Base-by-base conservation (phyloP, 2,888 invertebrate species). In the Hydrotaea cyrtoneurina region DNA sequence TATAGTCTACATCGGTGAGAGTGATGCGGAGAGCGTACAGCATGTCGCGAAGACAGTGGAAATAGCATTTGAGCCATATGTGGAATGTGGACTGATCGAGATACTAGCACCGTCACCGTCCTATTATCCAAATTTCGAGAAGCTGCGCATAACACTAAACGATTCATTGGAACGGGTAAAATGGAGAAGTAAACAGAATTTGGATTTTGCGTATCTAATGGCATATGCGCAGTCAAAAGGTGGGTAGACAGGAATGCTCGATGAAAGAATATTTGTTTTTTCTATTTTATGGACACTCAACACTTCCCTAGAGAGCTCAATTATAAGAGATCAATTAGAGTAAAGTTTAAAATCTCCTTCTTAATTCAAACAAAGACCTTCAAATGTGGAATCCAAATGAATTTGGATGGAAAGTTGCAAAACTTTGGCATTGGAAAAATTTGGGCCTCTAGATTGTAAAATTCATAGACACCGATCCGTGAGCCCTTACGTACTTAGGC, bases 101-200 rank as follows among this genome's bases (percentile, higher is more conserved):
- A 95, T 99, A 11, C 94, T 99, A 73, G 95, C 98, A 0, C 98
- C 98, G 0, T 95, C 97, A 0, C 92, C 95, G 0, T 94, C 96
- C 0, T 99, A 97, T 91, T 99, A 99, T 91, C 98, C 99, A 0
- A 95, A 98, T 90, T 94, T 98, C 83, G 94, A 96, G 72, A 94
- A 94, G 69, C 92, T 98, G 19, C 94, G 95, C 5, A 94, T 95
- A 39, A 97, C 97, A 0, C 93, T 98, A 4, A 98, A 98, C 0
- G 98, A 98, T 92, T 95, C 97, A 0, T 93, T 94, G 85, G 97
- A 97, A 89, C 94, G 98, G 0, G 96, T 96, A 0, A 94, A 95
- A 76, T 99, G 98, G 98, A 93, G 98, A 75, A 97, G 98, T 3
- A 99, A 99, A 89, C 98, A 99, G 91, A 98, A 98, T 91, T 93